Conservation (phyloP, 2,888 invertebrate genomes). For the Nephrotoma guestfalica region DNA sequence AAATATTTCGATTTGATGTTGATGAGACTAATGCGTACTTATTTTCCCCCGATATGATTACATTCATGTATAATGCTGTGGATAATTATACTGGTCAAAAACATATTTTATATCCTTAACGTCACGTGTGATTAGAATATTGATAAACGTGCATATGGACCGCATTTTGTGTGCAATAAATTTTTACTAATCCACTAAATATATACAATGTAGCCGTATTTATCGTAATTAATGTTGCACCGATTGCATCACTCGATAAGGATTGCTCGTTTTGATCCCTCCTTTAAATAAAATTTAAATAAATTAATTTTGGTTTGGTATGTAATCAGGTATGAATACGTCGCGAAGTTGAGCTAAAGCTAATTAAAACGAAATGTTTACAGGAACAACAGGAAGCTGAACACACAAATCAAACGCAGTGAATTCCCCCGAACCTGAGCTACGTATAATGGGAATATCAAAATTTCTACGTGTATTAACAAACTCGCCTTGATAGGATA, state of each 20-base stretch:
- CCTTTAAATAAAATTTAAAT: neutral
- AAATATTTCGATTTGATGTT: neutral
- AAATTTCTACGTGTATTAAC: no score
- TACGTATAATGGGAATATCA: no score
- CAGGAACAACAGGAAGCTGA: no score
- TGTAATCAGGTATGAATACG: no score
- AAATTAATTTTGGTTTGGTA: neutral
- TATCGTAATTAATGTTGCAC: neutral
- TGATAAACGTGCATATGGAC: neutral
- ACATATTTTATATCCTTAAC: neutral
- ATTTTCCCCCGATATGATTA: neutral
- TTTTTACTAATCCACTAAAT: neutral
- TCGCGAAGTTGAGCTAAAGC: no score
- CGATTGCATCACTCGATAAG: neutral
- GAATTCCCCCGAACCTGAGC: no score
- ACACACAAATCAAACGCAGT: no score
- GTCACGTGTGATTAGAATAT: neutral
- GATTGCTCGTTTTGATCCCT: neutral
- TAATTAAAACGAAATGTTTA: no score
- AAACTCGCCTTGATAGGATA: no score
- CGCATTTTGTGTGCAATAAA: neutral
- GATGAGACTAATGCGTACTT: neutral
- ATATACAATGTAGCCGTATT: neutral
- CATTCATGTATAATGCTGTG: neutral
- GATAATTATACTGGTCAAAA: neutral